Percentiles rank a stretch among this genome's conserved stretches.
Evolutionary conservation across 2,888 invertebrate species (phyloP).

Genomic region (Deilephila elpenor): DNA sequence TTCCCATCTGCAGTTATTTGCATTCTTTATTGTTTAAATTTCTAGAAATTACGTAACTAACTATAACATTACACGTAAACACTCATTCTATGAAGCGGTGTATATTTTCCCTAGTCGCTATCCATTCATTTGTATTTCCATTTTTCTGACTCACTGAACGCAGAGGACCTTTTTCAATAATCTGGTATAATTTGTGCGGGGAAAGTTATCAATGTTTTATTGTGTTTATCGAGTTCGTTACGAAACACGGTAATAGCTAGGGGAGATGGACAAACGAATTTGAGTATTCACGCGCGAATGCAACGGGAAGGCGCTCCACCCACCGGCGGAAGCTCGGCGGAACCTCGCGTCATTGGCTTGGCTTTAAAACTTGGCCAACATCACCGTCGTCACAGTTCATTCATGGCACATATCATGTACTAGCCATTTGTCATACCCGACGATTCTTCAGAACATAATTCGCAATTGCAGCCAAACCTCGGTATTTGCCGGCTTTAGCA

Average conservation of each 20-base stretch:
- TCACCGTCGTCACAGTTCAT: conserved; percentile 59
- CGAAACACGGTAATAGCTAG: conserved; percentile 33
- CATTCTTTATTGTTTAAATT: conserved; percentile 7
- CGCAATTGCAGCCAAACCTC: neutral
- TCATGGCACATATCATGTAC: conserved; percentile 61
- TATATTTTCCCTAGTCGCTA: conserved; percentile 8
- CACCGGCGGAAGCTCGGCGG: conserved; percentile 75
- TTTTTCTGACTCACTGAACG: conserved; percentile 8
- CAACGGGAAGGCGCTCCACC: conserved; percentile 56
- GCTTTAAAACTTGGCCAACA: conserved; percentile 67
- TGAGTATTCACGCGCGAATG: conserved; percentile 76
- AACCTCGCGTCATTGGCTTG: conserved; percentile 80
- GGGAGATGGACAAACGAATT: conserved; percentile 63
- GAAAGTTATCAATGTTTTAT: neutral
- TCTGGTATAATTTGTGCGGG: neutral
- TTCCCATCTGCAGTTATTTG: neutral
- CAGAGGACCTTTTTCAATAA: neutral
- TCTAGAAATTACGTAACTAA: neutral
- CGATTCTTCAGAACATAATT: neutral
- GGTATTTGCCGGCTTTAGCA: neutral
- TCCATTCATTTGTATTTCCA: neutral
- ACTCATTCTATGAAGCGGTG: neutral
- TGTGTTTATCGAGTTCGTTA: conserved; percentile 6
- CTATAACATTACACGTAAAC: neutral
- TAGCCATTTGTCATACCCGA: neutral